Percentiles rank a stretch among this genome's conserved stretches.
Conservation (phyloP, 37 sponge, comb jelly and placozoan genomes). For the Mnemiopsis leidyi region DNA sequence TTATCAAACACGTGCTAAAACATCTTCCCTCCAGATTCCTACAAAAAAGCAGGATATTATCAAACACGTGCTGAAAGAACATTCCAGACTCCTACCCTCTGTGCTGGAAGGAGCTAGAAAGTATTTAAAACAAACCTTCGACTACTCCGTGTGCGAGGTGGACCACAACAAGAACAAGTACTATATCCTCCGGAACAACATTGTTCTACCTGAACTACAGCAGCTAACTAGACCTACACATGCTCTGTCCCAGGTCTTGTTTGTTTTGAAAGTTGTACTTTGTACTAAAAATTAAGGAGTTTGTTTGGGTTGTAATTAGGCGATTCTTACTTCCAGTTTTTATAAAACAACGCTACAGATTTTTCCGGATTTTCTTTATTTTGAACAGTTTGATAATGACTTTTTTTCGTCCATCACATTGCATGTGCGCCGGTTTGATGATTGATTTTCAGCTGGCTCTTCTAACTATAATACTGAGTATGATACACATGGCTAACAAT, state of each 20-base stretch:
- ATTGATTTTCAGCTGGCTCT: constrained; percentile 47
- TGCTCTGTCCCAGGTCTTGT: constrained; percentile 40
- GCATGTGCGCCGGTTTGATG: too few relatives aligned
- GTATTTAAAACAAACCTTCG: constrained; percentile 30
- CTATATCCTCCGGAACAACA: constrained; percentile 17
- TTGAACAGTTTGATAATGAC: too few relatives aligned
- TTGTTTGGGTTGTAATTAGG: too few relatives aligned
- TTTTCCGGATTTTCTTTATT: too few relatives aligned
- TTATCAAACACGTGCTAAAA: constrained; percentile 12
- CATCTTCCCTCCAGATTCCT: constrained; percentile 6
- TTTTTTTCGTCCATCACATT: too few relatives aligned
- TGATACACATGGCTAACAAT: constrained; percentile 63
- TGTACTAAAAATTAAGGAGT: too few relatives aligned
- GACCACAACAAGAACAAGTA: constrained; percentile 31
- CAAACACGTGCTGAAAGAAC: constrained; percentile 44
- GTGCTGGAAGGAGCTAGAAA: constrained; percentile 60
- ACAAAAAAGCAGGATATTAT: constrained; percentile 8
- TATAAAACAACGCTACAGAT: too few relatives aligned
- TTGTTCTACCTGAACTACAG: not conserved
- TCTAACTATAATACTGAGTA: constrained; percentile 40
- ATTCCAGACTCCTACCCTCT: constrained; percentile 12
- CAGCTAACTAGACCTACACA: constrained; percentile 26
- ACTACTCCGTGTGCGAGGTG: constrained; percentile 64
- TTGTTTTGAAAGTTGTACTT: too few relatives aligned
- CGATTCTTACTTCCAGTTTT: too few relatives aligned